Base-by-base conservation (phyloP, 2,888 invertebrate genomes). In the Drosophila crucigera region DNA sequence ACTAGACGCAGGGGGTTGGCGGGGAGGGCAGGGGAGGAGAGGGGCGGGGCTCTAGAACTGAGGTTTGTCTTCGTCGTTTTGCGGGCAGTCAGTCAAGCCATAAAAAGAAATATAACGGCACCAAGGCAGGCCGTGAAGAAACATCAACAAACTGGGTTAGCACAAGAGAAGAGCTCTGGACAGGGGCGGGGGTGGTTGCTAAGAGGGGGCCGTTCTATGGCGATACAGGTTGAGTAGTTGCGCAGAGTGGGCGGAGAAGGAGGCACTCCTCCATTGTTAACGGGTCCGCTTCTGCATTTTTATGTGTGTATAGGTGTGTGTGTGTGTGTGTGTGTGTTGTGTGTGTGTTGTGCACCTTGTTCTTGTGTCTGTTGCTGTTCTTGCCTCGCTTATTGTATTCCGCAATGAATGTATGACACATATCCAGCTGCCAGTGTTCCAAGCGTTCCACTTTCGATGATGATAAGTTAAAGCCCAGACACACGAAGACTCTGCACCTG, bases 381-480 rank as follows among this genome's bases (percentile, higher is more conserved):
- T 74, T 73, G 81, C 58, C 68, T 73, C 56, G 67, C 67, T 86
- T 89, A 87, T 84, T 84, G 90, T 90, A 78, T 84, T 79, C 76
- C 73, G 61, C 82, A 84, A 82, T 76, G 90, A 87, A 84, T 87
- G 84, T 63, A 61, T 89, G 90, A 78, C 84, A 84, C 82, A 87
- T 84, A 84, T 89, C 64, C 82, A 86, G 81, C 56, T 55, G 71
- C 39, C 65, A 55, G 65, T 31, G 22, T 22, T 53, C 35, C 28
- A 68, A 55, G 64, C 61, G 77, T 61, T 73, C 78, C 71, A 72
- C 73, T 84, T 76, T 56, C 55, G 33, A 54, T 59, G 39, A 59
- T 64, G 31, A 64, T 64, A 62, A 64, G 58, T 67, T 70, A 55
- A 59, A 71, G 66, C 52, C 9, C 19, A 22, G n/a, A 49, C 25